A percentile compares a stretch with the other conserved stretches of the same genome.
phyloP scores from a whole-genome alignment of 2,113 vertebrate genomes.

The Ondatra zibethicus region DNA sequence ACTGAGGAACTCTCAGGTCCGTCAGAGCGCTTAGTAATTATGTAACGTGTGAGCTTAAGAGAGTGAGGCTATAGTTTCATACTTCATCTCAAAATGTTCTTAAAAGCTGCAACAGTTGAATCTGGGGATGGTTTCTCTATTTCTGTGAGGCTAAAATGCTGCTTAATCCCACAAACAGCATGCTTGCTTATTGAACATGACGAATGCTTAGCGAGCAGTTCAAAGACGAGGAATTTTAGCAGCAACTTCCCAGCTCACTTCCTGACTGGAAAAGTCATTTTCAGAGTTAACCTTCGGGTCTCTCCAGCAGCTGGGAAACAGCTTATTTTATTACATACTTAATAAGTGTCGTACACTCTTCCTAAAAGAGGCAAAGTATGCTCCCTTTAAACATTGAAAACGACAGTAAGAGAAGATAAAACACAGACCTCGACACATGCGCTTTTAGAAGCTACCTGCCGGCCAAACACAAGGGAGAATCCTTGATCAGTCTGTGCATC shows the following conservation, averaged over 20 bases:
- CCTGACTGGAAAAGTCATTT: constrained; percentile 75
- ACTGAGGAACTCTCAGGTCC: constrained; percentile 55
- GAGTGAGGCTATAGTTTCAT: not conserved
- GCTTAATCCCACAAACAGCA: constrained; percentile 69
- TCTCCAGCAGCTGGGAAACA: constrained; percentile 67
- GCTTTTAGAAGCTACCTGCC: not conserved
- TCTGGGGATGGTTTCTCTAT: constrained; percentile 54
- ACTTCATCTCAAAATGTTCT: constrained; percentile 55
- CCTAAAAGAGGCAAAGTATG: constrained; percentile 61
- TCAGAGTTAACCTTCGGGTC: constrained; percentile 60
- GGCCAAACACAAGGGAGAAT: not conserved
- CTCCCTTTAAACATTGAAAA: constrained; percentile 36
- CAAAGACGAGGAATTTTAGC: constrained; percentile 70
- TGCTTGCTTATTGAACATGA: constrained; percentile 73
- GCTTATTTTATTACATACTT: constrained; percentile 55
- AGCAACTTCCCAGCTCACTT: constrained; percentile 56
- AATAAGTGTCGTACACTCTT: constrained; percentile 42
- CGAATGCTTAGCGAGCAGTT: constrained; percentile 69
- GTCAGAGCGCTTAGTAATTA: constrained; percentile 53
- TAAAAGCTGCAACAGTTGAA: constrained; percentile 30
- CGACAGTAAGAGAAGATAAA: not conserved
- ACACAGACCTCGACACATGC: not conserved
- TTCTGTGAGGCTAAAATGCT: constrained; percentile 58
- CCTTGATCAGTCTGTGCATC: not conserved
- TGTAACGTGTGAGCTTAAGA: constrained; percentile 57